phyloP scores from a whole-genome alignment of 2,113 vertebrate species.

The Pristiophorus japonicus region DNA sequence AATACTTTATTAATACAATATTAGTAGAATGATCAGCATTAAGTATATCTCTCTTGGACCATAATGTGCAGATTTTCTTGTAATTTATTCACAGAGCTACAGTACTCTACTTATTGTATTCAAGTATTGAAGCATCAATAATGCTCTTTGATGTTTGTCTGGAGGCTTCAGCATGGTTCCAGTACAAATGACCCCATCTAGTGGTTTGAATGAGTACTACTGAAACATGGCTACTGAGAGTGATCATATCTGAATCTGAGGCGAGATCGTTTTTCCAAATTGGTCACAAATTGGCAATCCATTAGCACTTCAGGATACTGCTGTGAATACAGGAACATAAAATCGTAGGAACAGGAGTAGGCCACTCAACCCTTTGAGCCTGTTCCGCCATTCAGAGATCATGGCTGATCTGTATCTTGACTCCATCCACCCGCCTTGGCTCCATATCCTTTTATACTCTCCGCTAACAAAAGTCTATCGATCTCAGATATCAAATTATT shows the following conservation, averaged over 20 bases:
- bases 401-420: not conserved
- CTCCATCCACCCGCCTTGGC: not conserved
- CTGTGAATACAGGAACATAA: too few species aligned
- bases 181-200: constrained; percentile 23
- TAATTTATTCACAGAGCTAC: not conserved
- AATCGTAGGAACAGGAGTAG: not conserved
- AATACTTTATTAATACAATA: not conserved
- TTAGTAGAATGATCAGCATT: not conserved
- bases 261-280: not conserved
- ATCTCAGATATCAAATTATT: not conserved
- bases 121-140: not conserved
- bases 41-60: not conserved
- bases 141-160: not conserved
- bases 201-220: not conserved
- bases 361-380: not conserved
- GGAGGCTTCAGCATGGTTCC: not conserved
- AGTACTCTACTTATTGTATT: not conserved
- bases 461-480: not conserved
- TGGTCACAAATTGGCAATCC: not conserved
- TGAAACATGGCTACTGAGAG: not conserved
- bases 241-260: not conserved
- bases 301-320: not conserved
- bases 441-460: too few species aligned
- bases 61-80: not conserved
- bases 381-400: not conserved